Evolutionary conservation across 2,113 vertebrate genomes (phyloP), one percentile per base, ranked within the genome.

Genomic region (Proteles cristata): DNA sequence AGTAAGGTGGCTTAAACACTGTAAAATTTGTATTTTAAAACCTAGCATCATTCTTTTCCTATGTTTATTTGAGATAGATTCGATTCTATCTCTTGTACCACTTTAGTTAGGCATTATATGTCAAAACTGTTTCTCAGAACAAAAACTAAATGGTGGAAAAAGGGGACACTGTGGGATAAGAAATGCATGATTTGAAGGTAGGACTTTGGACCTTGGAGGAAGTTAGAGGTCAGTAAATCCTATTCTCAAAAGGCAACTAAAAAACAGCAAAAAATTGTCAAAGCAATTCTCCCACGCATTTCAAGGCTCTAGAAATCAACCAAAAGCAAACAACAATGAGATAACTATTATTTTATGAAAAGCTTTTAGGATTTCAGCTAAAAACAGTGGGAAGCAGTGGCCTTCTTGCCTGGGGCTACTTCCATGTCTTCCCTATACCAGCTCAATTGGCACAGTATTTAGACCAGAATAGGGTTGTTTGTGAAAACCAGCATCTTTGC

Each of bases 291-390:
- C 19, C 8, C 25, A 91, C 92, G 12, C 26, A 86, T n/a, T 96
- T 81, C 25, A 76, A 15, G 10, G 19, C n/a, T 96, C 69, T 55
- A 88, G 74, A 76, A 95, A 87, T 87, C 68, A 95, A 74, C 65
- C 17, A 33, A 89, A 90, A 16, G 10, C 61, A 92, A 86, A 65
- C 71, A 93, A 81, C 33, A 33, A 43, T 85, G 39, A 95, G 7
- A 74, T 16, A 82, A 43, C 7, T 8, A 85, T 82, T 92, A 95
- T 53, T 55, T 94, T 96, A 86, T 74, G 65, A 92, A 97, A 97
- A 91, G 69, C 45, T 65, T 23, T 21, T 90, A 73, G 39, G 79
- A 79, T 86, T 93, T 93, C 33, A 65, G 71, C 16, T 90, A 69
- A 93, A 95, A 96, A 33, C n/a, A 88, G 71, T 88, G 71, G 55